Evolutionary conservation across 2,888 invertebrate species (phyloP), one percentile per base, ranked within the genome.

Genomic region (Himalopsyche tibetana): DNA sequence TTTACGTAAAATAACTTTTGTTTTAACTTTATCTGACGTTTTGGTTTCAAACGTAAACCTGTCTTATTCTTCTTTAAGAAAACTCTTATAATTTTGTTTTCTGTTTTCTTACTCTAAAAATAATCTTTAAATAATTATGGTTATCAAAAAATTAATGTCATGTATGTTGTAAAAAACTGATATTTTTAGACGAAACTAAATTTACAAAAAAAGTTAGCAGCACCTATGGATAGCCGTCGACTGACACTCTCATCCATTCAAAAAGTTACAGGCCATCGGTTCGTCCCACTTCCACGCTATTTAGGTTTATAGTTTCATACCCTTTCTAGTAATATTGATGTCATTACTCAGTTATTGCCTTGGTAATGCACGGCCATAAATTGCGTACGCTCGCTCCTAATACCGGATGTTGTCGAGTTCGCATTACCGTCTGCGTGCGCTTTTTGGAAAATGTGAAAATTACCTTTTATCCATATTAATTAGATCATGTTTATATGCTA

Each of bases 331-430:
- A 81, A 88, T 87, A 87, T 86, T 82, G 88, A 85, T 87, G 88
- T 91, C 91, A 92, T 92, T 92, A 91, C 90, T 90, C 89, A 90
- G 90, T 91, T 91, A 92, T 91, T 91, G 90, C 91, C 89, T 88
- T 89, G 89, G 90, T 91, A 92, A 91, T 91, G 91, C 91, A 90
- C 88, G 90, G 90, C 90, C 90, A 91, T 92, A 91, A 91, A 91
- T 91, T 90, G 90, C 89, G 51, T 9, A 63, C 69, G 55, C 45
- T 85, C 55, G 19, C 19, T 28, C 3, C 63, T 63, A 63, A 63
- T 19, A 19, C 63, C 63, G 63, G 63, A 63, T 63, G 63, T 63
- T 63, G 28, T 4, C 28, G 63, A 63, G 19, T n/a, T 63, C 63
- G 11, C 63, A 63, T 63, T 63, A 63, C 19, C 9, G 63, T 15